phyloP scores from a whole-genome alignment of 2,888 invertebrate species.

The Nowickia ferox region DNA sequence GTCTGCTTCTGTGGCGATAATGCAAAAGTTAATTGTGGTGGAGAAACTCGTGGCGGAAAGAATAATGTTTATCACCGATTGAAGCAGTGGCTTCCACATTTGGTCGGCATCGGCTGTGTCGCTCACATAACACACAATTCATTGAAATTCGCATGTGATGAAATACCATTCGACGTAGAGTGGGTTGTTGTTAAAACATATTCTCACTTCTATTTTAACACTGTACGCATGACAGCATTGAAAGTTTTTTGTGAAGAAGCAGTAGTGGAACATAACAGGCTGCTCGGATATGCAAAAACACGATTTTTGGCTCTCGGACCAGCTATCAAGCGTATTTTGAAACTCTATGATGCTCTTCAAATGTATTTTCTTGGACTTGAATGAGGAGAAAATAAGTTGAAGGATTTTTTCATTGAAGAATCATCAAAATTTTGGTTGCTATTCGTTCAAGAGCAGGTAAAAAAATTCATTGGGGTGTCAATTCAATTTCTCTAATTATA shows the following conservation, averaged over 20 bases:
- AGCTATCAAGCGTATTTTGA: conserved; percentile 57
- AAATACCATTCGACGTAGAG: conserved; percentile 60
- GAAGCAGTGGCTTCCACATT: conserved; percentile 42
- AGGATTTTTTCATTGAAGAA: no score
- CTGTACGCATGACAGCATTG: conserved; percentile 58
- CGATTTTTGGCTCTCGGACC: conserved; percentile 57
- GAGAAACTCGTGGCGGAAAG: conserved; percentile 48
- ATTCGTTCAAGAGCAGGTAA: conserved; percentile 54
- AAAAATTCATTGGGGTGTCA: conserved; percentile 33
- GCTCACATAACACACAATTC: conserved; percentile 67
- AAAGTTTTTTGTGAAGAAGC: conserved; percentile 55
- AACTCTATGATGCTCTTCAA: conserved; percentile 25
- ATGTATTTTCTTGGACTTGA: no score
- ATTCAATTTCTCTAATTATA: conserved; percentile 44
- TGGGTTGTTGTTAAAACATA: conserved; percentile 66
- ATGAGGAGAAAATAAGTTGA: no score
- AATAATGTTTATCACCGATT: conserved; percentile 62
- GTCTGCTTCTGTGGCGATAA: conserved; percentile 51
- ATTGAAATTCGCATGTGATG: conserved; percentile 54
- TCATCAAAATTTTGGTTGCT: no score
- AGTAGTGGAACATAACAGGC: conserved; percentile 54
- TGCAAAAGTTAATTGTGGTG: conserved; percentile 65
- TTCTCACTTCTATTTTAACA: conserved; percentile 61
- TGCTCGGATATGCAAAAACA: conserved; percentile 57
- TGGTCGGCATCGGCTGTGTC: no score